phyloP scores from a whole-genome alignment of 2,113 vertebrate genomes.

The Dryoscopus gambensis region DNA sequence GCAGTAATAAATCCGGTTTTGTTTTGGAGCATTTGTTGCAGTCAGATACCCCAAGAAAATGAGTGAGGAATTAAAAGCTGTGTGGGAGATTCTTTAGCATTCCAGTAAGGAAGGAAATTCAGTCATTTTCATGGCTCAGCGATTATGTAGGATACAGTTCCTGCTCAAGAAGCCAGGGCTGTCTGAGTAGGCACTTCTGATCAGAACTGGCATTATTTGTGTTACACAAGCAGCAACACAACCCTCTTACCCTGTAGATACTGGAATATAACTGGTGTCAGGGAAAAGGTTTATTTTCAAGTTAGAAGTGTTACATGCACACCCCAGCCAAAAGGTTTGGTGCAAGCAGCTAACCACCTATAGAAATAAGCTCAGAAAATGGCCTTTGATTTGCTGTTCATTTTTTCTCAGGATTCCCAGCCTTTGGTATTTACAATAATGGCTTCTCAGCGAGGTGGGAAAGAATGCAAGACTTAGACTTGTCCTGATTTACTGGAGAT shows the following conservation, averaged over 20 bases:
- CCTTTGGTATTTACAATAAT: background rate
- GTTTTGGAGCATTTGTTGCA: background rate
- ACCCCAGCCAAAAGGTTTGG: background rate
- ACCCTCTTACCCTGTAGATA: background rate
- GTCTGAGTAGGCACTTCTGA: background rate
- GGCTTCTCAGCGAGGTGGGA: background rate
- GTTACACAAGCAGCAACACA: background rate
- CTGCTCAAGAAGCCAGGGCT: background rate
- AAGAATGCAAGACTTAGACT: background rate
- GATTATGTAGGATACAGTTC: background rate
- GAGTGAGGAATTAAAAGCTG: background rate
- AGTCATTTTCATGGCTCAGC: background rate
- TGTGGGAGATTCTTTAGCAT: background rate
- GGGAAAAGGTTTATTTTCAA: background rate
- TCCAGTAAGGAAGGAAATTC: background rate
- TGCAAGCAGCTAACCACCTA: background rate
- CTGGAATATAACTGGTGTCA: background rate
- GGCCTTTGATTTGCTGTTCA: background rate
- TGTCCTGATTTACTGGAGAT: background rate
- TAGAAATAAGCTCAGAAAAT: background rate
- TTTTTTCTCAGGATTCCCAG: background rate
- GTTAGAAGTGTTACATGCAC: background rate
- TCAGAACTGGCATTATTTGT: background rate
- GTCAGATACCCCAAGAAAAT: background rate
- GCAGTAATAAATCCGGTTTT: background rate